phyloP scores from a whole-genome alignment of 2,113 vertebrate species.

The Oncorhynchus masou region DNA sequence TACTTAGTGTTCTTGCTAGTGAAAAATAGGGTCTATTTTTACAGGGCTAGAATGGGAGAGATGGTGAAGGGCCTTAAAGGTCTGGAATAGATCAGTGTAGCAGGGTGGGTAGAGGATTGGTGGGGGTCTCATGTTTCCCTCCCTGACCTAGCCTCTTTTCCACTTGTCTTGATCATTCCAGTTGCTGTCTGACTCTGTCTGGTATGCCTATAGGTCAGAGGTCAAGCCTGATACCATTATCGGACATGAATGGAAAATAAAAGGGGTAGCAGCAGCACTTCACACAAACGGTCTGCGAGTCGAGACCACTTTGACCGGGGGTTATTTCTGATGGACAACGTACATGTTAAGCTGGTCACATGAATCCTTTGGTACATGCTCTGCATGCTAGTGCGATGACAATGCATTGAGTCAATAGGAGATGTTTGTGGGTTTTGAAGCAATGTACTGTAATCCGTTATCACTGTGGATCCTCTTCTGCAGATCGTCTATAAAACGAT shows the following conservation, averaged over 20 bases:
- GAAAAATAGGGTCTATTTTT: constrained; percentile 43
- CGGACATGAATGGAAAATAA: background rate
- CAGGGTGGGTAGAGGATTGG: background rate
- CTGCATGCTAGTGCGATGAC: too few relatives aligned
- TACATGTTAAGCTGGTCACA: background rate
- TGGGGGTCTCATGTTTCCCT: constrained; percentile 39
- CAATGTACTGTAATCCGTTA: background rate
- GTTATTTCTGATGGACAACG: background rate
- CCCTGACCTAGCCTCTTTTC: constrained; percentile 21
- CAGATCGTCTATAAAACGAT: background rate
- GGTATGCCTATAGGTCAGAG: constrained; percentile 26
- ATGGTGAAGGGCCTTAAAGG: constrained; percentile 31
- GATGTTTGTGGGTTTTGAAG: background rate
- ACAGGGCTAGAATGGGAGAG: constrained; percentile 40
- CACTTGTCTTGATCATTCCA: constrained; percentile 30
- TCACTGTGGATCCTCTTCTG: background rate
- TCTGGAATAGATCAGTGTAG: constrained; percentile 36
- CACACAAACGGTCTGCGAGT: background rate
- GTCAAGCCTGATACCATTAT: constrained; percentile 18
- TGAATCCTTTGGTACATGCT: too few relatives aligned
- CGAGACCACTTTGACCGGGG: background rate
- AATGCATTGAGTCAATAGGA: too few relatives aligned
- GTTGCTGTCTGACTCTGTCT: constrained; percentile 38
- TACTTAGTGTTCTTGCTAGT: constrained; percentile 35
- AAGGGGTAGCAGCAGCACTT: background rate